Evolutionary conservation across 1,140 invertebrate genomes (phyloP).

Genomic region (Acyrthosiphon pisum): DNA sequence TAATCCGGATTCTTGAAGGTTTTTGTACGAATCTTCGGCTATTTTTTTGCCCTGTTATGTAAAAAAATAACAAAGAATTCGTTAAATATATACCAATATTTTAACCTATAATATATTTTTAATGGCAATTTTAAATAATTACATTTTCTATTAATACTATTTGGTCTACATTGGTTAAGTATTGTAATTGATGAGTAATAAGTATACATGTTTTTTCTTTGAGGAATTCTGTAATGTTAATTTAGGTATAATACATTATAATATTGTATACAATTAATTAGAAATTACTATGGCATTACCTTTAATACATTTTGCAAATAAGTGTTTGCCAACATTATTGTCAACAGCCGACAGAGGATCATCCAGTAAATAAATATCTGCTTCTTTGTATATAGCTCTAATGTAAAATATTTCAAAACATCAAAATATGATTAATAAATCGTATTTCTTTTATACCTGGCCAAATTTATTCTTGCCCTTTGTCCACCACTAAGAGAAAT

Average conservation of each 20-base stretch:
- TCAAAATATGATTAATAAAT: background rate
- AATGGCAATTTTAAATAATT: constrained; percentile 42
- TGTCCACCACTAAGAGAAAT: constrained; percentile 85
- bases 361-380: constrained; percentile 82
- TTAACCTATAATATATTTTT: background rate
- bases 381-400: constrained; percentile 64
- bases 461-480: constrained; percentile 86
- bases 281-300: constrained; percentile 58
- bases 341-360: constrained; percentile 86
- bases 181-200: constrained; percentile 86
- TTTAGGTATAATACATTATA: background rate
- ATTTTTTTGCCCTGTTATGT: constrained; percentile 67
- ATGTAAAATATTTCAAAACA: background rate
- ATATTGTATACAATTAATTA: background rate
- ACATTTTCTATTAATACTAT: constrained; percentile 83
- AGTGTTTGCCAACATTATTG: constrained; percentile 79
- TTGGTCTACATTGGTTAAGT: constrained; percentile 74
- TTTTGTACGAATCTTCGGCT: constrained; percentile 68
- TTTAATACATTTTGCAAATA: constrained; percentile 77
- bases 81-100: background rate
- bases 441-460: constrained; percentile 65
- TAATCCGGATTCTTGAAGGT: constrained; percentile 66
- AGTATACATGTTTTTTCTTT: constrained; percentile 75
- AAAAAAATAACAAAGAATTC: background rate
- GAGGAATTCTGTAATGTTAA: constrained; percentile 63